Conservation (phyloP, 2,113 vertebrate genomes). For the Phalacrocorax pelagicus region DNA sequence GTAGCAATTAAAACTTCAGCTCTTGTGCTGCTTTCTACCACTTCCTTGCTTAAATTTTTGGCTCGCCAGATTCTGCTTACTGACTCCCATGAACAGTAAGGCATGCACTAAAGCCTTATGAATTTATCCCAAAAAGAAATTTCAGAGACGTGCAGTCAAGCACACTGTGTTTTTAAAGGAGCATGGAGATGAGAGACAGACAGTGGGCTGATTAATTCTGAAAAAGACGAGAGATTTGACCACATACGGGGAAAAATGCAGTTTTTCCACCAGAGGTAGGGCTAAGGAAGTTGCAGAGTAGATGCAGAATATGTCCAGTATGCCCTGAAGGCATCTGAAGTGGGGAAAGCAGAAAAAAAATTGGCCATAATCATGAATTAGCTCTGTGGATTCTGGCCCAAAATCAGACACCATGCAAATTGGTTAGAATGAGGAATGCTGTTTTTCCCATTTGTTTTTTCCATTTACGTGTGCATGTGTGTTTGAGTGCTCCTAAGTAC, state of each 20-base stretch:
- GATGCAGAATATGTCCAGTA: not conserved
- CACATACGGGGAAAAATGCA: not conserved
- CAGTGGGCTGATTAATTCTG: not conserved
- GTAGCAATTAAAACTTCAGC: constrained; percentile 35
- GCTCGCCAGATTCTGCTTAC: not conserved
- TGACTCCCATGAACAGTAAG: not conserved
- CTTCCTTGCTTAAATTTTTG: constrained; percentile 3
- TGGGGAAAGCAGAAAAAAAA: not conserved
- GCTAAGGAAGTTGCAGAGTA: not conserved
- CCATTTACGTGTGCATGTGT: not conserved
- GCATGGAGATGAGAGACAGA: not conserved
- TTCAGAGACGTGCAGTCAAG: not conserved
- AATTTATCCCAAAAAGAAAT: not conserved
- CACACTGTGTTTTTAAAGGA: not conserved
- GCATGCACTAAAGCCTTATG: not conserved
- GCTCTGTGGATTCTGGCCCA: not conserved
- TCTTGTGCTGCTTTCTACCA: not conserved
- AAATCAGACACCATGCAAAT: not conserved
- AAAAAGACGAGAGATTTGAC: not conserved
- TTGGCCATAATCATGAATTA: not conserved
- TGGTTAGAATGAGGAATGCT: not conserved
- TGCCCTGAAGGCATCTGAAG: not conserved
- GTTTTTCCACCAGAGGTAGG: not conserved
- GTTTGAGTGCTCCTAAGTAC: not conserved
- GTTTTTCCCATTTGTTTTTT: not conserved